Base-by-base conservation (phyloP, 2,888 invertebrate species). In the Drosophila tanythrix region DNA sequence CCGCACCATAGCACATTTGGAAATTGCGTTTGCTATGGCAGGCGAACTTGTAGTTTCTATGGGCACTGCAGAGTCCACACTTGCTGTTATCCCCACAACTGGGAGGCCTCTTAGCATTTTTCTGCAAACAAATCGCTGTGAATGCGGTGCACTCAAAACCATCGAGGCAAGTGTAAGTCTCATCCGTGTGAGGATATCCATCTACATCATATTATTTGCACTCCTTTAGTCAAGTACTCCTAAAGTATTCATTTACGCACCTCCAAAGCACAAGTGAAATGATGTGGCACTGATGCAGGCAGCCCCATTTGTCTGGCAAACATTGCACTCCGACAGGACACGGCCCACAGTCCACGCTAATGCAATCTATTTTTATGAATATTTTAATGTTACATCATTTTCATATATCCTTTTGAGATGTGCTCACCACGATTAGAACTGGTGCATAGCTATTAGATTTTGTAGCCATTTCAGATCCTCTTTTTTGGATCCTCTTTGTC, bases 281-380 rank as follows among this genome's bases (percentile, higher is more conserved):
- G 92, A 92, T 7, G 92, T 89, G 0, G 92, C 91, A 61, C 92
- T 92, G 0, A 92, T 79, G 66, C 92, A 92, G 51, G 92, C 92
- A 2, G 70, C 92, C 35, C 79, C 64, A 66, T 92, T 92, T 1
- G 50, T 7, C 66, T 92, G 92, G 7, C 92, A 92, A 7, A 91
- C 89, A 73, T 92, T 91, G 66, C 92, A 92, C 0, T 55, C 89
- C 1, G 79, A 79, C 0, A 70, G 2, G 0, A 70, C 67, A 25
- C 61, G 73, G 2, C n/a, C 61, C 21, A 75, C 36, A 4, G 76
- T 31, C 0, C 57, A 76, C 8, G 46, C 38, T 0, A 85, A 10
- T 21, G 51, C 8, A 10, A 83, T n/a, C 88, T 84, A 18, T 15
- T 18, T n/a, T 5, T 6, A 43, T 6, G 25, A 51, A 10, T 29